A percentile compares a stretch with the other conserved stretches of the same genome.
Evolutionary conservation across 2,797 vertebrate genomes (phyloP).

Genomic region (Enteromius anoplus): DNA sequence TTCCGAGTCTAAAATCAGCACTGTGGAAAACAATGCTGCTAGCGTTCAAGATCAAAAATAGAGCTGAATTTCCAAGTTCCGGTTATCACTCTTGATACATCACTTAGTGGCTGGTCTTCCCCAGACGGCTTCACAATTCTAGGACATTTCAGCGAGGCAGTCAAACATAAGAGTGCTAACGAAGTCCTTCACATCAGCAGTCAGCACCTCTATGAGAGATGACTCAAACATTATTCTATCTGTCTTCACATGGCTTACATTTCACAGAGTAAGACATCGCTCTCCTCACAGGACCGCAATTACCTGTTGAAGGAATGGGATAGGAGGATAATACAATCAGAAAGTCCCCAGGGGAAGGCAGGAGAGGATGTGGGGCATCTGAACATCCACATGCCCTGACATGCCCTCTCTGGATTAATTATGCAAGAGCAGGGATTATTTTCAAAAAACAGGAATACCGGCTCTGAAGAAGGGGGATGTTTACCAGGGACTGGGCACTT

Average conservation of each 20-base stretch:
- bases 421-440: constrained; percentile 55
- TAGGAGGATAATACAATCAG: constrained; percentile 51
- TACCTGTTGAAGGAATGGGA: constrained; percentile 43
- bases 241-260: constrained; percentile 50
- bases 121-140: constrained; percentile 26
- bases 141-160: constrained; percentile 39
- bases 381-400: constrained; percentile 54
- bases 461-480: neutral
- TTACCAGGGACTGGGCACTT: constrained; percentile 28
- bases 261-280: constrained; percentile 52
- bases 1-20: constrained; percentile 68
- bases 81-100: constrained; percentile 28
- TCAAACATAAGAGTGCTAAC: constrained; percentile 49
- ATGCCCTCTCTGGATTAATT: constrained; percentile 59
- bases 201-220: constrained; percentile 42
- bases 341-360: constrained; percentile 43
- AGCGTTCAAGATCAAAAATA: constrained; percentile 68
- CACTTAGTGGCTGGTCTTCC: constrained; percentile 23
- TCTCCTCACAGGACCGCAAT: constrained; percentile 44
- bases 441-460: constrained; percentile 52
- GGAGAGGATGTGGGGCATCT: constrained; percentile 51
- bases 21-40: constrained; percentile 65
- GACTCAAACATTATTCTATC: constrained; percentile 46
- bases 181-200: constrained; percentile 53
- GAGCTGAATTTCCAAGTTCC: constrained; percentile 61